Percentiles rank a stretch among this genome's conserved stretches.
Evolutionary conservation across 2,797 vertebrate genomes (phyloP).

Genomic region (Falco novaeseelandiae): DNA sequence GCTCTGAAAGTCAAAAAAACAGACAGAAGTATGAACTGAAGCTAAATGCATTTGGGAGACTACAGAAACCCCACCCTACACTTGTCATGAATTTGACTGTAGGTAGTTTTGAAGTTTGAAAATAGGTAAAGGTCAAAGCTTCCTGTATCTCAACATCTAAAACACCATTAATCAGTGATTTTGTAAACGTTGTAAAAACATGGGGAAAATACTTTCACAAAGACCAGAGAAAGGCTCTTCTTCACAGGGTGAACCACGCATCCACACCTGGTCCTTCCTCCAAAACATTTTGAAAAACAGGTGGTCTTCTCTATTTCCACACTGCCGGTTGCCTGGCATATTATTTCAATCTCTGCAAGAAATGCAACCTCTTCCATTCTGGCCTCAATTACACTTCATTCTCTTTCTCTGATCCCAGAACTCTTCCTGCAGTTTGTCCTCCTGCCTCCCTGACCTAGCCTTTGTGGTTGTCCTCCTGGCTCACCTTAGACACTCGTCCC

Average conservation of each 20-base stretch:
- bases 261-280: not conserved
- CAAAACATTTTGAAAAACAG: not conserved
- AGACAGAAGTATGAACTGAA: not conserved
- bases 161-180: not conserved
- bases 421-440: not conserved
- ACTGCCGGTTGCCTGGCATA: not conserved
- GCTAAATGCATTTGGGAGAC: not conserved
- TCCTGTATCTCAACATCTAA: not conserved
- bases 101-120: not conserved
- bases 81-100: not conserved
- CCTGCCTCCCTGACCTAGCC: not conserved
- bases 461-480: not conserved
- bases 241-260: not conserved
- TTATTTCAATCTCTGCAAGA: not conserved
- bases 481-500: not conserved
- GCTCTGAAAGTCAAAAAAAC: not conserved
- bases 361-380: not conserved
- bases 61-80: not conserved
- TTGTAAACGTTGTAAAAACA: not conserved
- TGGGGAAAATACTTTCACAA: not conserved
- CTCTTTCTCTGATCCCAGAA: not conserved
- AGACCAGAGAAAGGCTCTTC: not conserved
- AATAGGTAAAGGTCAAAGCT: not conserved
- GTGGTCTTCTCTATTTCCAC: not conserved
- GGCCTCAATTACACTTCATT: not conserved